Evolutionary conservation across 2,113 vertebrate species (phyloP).

Genomic region (Aepyceros melampus): DNA sequence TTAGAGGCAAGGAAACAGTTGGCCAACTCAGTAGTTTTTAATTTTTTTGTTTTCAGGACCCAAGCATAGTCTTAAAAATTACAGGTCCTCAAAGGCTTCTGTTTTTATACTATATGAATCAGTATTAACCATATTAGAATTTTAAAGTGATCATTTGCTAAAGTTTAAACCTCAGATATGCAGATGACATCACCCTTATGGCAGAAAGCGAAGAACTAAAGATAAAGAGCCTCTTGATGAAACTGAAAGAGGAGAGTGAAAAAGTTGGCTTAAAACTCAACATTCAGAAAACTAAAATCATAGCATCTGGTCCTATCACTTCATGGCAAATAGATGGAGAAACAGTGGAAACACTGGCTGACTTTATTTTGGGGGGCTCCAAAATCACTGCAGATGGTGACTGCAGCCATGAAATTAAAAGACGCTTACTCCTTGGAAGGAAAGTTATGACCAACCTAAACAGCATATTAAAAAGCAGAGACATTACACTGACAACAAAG

Average conservation of each 20-base stretch:
- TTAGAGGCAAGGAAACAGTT: not conserved
- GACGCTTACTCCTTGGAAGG: not conserved
- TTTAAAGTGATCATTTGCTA: not conserved
- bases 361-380: not conserved
- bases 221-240: not conserved
- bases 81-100: not conserved
- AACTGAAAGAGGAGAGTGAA: not conserved
- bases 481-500: not conserved
- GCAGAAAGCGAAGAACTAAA: not conserved
- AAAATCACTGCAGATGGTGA: not conserved
- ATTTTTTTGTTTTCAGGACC: not conserved
- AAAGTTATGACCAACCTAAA: not conserved
- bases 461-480: not conserved
- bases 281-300: not conserved
- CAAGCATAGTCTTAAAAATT: not conserved
- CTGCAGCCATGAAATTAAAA: not conserved
- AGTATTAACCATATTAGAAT: not conserved
- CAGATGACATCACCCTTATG: not conserved
- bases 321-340: not conserved
- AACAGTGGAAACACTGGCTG: not conserved
- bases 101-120: not conserved
- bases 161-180: not conserved
- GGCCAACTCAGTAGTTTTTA: not conserved
- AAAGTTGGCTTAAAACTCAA: not conserved
- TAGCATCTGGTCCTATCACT: not conserved